Base-by-base conservation (phyloP, 2,888 invertebrate genomes). In the Orgyia antiqua region DNA sequence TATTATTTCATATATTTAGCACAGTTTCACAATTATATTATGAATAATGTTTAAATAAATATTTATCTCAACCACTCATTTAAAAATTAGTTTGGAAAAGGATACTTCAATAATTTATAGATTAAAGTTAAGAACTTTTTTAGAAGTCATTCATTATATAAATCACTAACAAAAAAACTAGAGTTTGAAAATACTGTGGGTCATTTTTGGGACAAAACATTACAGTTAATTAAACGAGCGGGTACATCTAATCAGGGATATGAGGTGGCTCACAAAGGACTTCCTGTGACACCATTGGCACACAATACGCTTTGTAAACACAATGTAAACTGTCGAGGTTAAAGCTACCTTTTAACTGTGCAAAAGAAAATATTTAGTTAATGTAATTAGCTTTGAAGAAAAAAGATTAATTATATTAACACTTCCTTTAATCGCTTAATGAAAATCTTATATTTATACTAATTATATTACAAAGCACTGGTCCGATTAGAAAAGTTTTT, bases 191-290 rank as follows among this genome's bases (percentile, higher is more conserved):
- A 37, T 27, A 27, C 8, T 24, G 42, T 39, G 39, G 45, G 49
- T 50, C 36, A 39, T 45, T 21, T 10, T 27, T 18, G 31, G 23
- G n/a, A 8, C 13, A 13, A 18, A 31, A 45, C 51, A 54, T 58
- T 54, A 50, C 15, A 36, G 33, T 42, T 57, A 49, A 58, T 57
- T 58, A 40, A 35, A 18, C 36, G 29, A 13, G 32, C 33, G 40
- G 36, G 35, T 37, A 40, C 36, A 47, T 40, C 53, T 56, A 61
- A 66, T 66, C 60, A 66, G 54, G 63, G 59, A 61, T 60, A 64
- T 59, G 56, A 51, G 50, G 47, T 40, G 49, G 47, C 41, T 36
- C 40, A 58, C 61, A 58, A 57, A 52, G 49, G 36, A 42, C 41
- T 51, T 53, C 61, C 61, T 51, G 32, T 40, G 42, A 51, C 51